Percentiles rank a stretch among this genome's conserved stretches.
phyloP scores from a whole-genome alignment of 2,797 vertebrate genomes.

The Pangasius krempfi region DNA sequence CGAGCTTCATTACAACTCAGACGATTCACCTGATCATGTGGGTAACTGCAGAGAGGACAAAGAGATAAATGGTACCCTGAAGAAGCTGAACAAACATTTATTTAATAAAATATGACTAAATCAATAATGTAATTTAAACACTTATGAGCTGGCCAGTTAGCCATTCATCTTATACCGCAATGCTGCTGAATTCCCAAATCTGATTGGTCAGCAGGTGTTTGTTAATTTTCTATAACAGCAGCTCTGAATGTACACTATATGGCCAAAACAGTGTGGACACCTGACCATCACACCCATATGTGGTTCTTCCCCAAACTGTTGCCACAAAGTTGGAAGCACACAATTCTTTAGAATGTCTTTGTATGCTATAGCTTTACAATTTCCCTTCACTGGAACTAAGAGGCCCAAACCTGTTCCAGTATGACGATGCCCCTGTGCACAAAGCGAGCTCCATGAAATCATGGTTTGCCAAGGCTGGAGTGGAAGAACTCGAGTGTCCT shows the following conservation, averaged over 20 bases:
- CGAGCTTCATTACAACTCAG: slow-evolving; percentile 79
- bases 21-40: slow-evolving; percentile 76
- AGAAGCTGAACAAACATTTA: neutral
- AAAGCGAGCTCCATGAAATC: no score
- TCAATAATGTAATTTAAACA: neutral
- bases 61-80: neutral
- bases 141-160: neutral
- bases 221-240: neutral
- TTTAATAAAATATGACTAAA: neutral
- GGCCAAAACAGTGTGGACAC: no score
- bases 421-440: no score
- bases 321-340: no score
- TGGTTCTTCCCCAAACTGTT: no score
- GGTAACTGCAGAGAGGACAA: slow-evolving; percentile 69
- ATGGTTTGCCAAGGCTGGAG: no score
- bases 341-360: no score
- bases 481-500: no score
- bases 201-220: neutral
- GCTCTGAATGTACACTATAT: neutral
- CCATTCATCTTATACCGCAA: neutral
- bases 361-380: no score
- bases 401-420: no score
- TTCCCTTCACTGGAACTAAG: no score
- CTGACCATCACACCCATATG: no score
- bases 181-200: neutral